Conservation (phyloP, 2,113 vertebrate genomes). For the Callithrix jacchus region DNA sequence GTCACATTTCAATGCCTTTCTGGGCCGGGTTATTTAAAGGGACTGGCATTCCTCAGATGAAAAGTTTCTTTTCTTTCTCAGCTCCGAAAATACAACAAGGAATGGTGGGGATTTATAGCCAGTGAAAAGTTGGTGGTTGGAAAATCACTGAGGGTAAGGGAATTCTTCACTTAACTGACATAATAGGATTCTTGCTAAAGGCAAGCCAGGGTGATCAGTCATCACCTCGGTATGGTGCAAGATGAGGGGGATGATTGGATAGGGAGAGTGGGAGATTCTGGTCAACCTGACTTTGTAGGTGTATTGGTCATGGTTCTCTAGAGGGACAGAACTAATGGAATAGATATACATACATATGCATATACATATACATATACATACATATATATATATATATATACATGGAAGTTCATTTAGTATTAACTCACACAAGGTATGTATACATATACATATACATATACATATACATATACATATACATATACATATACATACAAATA, state of each 20-base stretch:
- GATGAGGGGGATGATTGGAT: too few relatives aligned
- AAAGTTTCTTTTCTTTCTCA: background rate
- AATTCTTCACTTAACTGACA: background rate
- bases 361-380: too few relatives aligned
- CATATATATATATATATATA: too few relatives aligned
- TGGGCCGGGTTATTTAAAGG: background rate
- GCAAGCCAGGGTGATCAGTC: background rate
- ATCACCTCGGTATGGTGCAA: fast-evolving
- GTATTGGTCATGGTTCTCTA: background rate
- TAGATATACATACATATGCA: too few relatives aligned
- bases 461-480: too few relatives aligned
- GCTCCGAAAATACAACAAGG: background rate
- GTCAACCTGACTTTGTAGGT: background rate
- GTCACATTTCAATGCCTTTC: background rate
- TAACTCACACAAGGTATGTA: too few relatives aligned
- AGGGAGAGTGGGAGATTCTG: background rate
- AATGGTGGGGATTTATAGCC: background rate
- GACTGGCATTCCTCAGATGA: background rate
- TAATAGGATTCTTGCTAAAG: background rate
- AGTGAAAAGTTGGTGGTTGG: background rate
- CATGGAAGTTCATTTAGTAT: too few relatives aligned
- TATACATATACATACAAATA: too few relatives aligned
- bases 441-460: too few relatives aligned
- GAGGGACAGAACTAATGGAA: too few relatives aligned
- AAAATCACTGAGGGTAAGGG: background rate